These are phyloP conservation scores for Melanophora roralis DNA, from an alignment of 2,888 invertebrate genomes.

Conservation along the genomic window DNA sequence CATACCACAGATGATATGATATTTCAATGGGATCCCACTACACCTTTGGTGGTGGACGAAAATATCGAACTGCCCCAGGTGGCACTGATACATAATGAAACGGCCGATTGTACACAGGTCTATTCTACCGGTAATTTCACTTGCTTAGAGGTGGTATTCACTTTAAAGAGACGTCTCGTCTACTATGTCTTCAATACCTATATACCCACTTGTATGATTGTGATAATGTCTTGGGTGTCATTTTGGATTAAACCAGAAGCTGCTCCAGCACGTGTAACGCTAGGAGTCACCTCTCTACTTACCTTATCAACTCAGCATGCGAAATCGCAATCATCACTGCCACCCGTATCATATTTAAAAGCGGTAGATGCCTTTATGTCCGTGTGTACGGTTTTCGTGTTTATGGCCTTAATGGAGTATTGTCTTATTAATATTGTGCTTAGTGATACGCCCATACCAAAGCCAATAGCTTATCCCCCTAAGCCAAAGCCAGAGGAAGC, in stretches of 20 bases:
- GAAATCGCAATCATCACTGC: constrained; percentile 93
- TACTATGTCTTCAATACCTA: constrained; percentile 96
- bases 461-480: constrained; percentile 75
- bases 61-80: constrained; percentile 93
- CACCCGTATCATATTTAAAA: constrained; percentile 95
- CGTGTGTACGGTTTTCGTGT: constrained; percentile 93
- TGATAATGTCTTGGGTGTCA: constrained; percentile 97
- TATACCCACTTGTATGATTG: constrained; percentile 94
- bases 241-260: constrained; percentile 98
- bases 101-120: constrained; percentile 89
- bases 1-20: constrained; percentile 93
- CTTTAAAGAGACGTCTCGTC: constrained; percentile 90
- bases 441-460: constrained; percentile 76
- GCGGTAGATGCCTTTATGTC: constrained; percentile 96
- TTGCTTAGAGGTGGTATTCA: constrained; percentile 93
- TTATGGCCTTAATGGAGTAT: constrained; percentile 96
- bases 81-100: constrained; percentile 91
- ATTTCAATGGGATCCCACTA: constrained; percentile 92
- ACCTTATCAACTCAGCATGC: constrained; percentile 95
- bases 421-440: constrained; percentile 87
- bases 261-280: constrained; percentile 93
- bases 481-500: constrained; percentile 74
- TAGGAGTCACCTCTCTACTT: constrained; percentile 92
- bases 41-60: constrained; percentile 91
- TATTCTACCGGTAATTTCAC: constrained; percentile 86